Evolutionary conservation across 2,888 invertebrate species (phyloP), one percentile per base, ranked within the genome.

Genomic region (Gymnosoma rotundatum): DNA sequence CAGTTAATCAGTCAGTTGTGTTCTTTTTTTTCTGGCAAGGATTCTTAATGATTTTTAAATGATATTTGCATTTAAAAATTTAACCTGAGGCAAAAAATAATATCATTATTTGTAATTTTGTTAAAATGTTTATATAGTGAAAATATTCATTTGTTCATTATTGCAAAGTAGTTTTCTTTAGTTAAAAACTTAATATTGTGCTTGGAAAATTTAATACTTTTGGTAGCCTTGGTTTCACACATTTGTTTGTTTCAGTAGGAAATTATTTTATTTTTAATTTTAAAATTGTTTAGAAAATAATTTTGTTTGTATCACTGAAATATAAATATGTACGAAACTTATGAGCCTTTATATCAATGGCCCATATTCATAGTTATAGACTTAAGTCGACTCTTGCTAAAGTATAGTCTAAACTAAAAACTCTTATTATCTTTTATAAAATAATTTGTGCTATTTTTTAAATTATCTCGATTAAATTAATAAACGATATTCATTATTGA

Each of bases 51-150:
- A 72, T 66, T 74, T 58, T 80, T 58, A 58, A 82, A 72, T 78
- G 78, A 78, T 81, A 81, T 81, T 81, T 81, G 81, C 81, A 78
- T 84, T 84, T 70, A 81, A 81, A 58, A 78, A 48, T 42, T 69
- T 69, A 42, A 70, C 84, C 74, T 45, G 36, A 6, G 78, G 84
- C 84, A 48, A 58, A 45, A 54, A 56, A 74, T 81, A 81, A 74
- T 74, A 70, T 81, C 61, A 78, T 84, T 84, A 84, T 84, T 84
- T 84, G 81, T 64, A 84, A 84, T 84, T 81, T 81, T 20, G 58
- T 52, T 66, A 70, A 66, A 58, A 75, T 75, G 74, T 81, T 81
- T 75, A 75, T 82, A 64, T 76, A 66, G 75, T 81, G 81, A 76
- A 82, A 76, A 82, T 74, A 69, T 70, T 56, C 16, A 20, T 69